phyloP scores from a whole-genome alignment of 2,113 vertebrate genomes.

The Pomatorhinus ruficollis region DNA sequence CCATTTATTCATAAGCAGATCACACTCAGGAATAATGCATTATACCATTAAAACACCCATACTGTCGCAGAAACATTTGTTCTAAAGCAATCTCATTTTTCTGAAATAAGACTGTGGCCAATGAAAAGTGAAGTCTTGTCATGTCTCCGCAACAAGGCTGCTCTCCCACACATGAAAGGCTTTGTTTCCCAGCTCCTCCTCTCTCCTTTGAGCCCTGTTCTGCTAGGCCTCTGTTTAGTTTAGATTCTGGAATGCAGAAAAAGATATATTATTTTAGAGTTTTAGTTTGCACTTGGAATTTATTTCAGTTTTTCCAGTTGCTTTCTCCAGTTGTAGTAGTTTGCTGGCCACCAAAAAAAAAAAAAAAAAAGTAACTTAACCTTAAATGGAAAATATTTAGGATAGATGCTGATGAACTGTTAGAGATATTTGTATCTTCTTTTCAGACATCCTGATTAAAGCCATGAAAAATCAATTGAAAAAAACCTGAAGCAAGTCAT shows the following conservation, averaged over 20 bases:
- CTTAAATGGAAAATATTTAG: background rate
- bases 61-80: background rate
- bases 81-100: background rate
- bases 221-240: background rate
- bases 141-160: background rate
- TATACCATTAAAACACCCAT: background rate
- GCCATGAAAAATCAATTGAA: background rate
- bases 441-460: background rate
- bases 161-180: background rate
- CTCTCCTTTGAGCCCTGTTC: background rate
- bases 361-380: background rate
- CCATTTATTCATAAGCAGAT: background rate
- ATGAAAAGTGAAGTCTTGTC: background rate
- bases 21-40: background rate
- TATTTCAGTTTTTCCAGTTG: background rate
- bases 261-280: background rate
- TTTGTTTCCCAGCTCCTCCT: background rate
- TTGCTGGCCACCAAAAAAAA: background rate
- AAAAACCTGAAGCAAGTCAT: background rate
- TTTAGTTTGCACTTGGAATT: background rate
- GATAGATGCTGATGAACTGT: background rate
- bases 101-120: background rate
- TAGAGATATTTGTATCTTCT: background rate
- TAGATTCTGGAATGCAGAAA: background rate
- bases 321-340: background rate